These are phyloP conservation scores for Pogonomyrmex barbatus DNA, from an alignment of 1,140 invertebrate genomes.

Conservation along the genomic window DNA sequence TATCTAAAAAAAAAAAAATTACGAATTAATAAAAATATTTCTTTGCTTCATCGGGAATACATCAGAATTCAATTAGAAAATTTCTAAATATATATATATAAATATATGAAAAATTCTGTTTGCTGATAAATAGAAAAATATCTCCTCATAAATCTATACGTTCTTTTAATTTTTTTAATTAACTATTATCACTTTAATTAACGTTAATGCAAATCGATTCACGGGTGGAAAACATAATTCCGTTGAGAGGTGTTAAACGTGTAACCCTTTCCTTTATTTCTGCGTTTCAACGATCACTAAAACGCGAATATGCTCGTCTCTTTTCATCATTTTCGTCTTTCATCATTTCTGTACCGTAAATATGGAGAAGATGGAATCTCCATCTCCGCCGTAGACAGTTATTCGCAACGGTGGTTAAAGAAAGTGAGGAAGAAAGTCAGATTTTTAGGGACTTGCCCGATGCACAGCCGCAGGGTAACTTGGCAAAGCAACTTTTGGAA, in stretches of 20 bases:
- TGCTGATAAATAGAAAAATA: not conserved
- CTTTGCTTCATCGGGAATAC: not conserved
- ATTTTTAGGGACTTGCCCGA: conserved; percentile 69
- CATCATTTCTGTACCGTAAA: conserved; percentile 42
- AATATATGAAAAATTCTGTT: not conserved
- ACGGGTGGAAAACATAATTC: conserved; percentile 3
- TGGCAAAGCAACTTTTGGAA: conserved; percentile 80
- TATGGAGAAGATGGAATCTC: conserved; percentile 49
- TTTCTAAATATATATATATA: not conserved
- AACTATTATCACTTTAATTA: not conserved
- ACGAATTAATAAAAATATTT: conserved; percentile 19
- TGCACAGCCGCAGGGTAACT: conserved; percentile 70
- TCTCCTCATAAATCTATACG: not conserved
- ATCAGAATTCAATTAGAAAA: not conserved
- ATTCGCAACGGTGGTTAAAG: conserved; percentile 58
- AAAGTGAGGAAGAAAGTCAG: conserved; percentile 47
- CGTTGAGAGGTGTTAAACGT: not conserved
- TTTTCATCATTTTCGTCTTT: conserved; percentile 41
- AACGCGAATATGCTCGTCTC: conserved; percentile 28
- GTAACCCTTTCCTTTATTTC: conserved; percentile 20
- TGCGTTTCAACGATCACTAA: conserved; percentile 11
- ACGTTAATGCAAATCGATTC: not conserved
- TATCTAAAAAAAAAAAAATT: not conserved
- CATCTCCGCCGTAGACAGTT: conserved; percentile 33
- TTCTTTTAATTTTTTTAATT: not conserved